Evolutionary conservation across 1,140 invertebrate species (phyloP), one percentile per base, ranked within the genome.

Genomic region (Lepidostoma basale): DNA sequence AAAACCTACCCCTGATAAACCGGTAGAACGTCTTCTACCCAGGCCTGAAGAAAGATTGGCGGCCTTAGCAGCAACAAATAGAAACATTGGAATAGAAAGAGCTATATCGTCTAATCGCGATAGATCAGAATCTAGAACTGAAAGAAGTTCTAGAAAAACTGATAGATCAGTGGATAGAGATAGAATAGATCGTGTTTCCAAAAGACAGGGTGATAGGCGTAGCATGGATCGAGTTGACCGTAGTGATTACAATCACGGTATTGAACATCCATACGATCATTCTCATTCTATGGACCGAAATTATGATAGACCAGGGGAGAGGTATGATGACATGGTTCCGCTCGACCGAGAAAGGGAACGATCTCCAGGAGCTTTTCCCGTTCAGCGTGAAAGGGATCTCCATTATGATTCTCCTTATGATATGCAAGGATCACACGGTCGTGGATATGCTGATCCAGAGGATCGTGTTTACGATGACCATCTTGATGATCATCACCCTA

Each of bases 1-100:
- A 73, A 84, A 84, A 74, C 82, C 82, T 36, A 83, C 79, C 66
- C 82, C 82, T 36, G 83, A 80, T 63, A 84, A 84, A 72, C 82
- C 82, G 16, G 82, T 84, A 76, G 81, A 84, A 74, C 75, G 82
- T 63, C 74, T 84, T 25, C 72, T 84, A 6, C 82, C 82, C 3
- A 75, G 82, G 49, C 82, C 82, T 9, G 82, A 83, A 74, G 82
- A 84, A 74, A 74, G 82, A 23, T 70, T 83, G 62, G 82, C 82
- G 39, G 81, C 82, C 10, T 73, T 84, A 44, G 81, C 82, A 18
- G 82, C 82, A 30, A 83, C 82, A n/a, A 83, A 83, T 62, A 79
- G 79, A 75, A 77, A 77, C 54, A 64, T 81, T 47, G 82, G 82
- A 66, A 68, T 77, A 62, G 82, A 84, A 69, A 82, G 82, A 76